Evolutionary conservation across 1,140 invertebrate species (phyloP).

Genomic region (Bilobella aurantiaca): DNA sequence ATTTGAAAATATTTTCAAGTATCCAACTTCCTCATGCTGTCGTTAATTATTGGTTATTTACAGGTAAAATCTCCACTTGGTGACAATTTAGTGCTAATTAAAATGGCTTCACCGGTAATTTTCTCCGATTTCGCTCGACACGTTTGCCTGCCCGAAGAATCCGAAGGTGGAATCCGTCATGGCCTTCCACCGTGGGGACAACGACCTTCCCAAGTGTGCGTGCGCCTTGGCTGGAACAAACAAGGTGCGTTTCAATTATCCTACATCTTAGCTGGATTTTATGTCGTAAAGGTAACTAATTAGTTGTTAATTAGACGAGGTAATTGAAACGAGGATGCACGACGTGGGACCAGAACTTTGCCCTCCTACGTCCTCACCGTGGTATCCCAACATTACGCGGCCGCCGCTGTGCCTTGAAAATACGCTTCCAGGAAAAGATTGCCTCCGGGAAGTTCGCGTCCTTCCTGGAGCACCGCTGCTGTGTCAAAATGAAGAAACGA

Average conservation of each 20-base stretch:
- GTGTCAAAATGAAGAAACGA: slow-evolving; percentile 35
- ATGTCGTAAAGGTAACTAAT: not conserved
- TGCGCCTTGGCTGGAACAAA: slow-evolving; percentile 32
- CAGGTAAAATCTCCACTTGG: slow-evolving; percentile 65
- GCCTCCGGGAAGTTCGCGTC: slow-evolving; percentile 28
- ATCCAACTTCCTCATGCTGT: not conserved
- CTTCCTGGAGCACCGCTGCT: slow-evolving; percentile 30
- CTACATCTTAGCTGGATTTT: not conserved
- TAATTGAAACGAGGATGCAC: slow-evolving; percentile 32
- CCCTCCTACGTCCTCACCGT: not conserved
- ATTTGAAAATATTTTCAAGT: not conserved
- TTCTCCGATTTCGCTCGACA: slow-evolving; percentile 73
- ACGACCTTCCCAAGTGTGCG: slow-evolving; percentile 17
- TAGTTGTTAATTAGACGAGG: slow-evolving; percentile 24
- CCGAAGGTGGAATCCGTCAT: slow-evolving; percentile 8
- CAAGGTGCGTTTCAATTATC: slow-evolving; percentile 20
- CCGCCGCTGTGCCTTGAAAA: slow-evolving; percentile 32
- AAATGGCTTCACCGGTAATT: slow-evolving; percentile 60
- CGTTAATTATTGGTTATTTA: not conserved
- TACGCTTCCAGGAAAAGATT: slow-evolving; percentile 25
- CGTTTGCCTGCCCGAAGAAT: slow-evolving; percentile 55
- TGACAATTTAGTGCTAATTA: slow-evolving; percentile 69
- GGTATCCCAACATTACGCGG: slow-evolving; percentile 5
- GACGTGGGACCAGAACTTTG: slow-evolving; percentile 26
- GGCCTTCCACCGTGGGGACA: slow-evolving; percentile 29